Conservation (phyloP, 2,888 invertebrate genomes). For the Temnothorax ravouxi region DNA sequence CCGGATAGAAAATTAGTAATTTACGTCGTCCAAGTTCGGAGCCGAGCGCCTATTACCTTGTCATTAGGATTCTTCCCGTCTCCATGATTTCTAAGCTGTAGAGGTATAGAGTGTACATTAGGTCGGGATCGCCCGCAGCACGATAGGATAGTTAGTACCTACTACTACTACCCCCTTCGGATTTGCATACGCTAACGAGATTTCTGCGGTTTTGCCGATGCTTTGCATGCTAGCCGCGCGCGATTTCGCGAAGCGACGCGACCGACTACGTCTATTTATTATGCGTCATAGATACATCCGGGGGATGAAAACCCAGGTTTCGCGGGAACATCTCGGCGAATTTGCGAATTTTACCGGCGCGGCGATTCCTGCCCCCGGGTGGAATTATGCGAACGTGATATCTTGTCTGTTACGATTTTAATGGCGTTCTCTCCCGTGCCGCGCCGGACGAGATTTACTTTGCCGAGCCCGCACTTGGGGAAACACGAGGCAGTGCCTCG, state of each 20-base stretch:
- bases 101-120: constrained; percentile 79
- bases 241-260: constrained; percentile 66
- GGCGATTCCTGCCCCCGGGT: neutral
- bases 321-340: constrained; percentile 43
- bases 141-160: constrained; percentile 82
- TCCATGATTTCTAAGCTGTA: constrained; percentile 78
- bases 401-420: constrained; percentile 42
- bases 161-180: constrained; percentile 69
- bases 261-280: constrained; percentile 76
- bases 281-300: constrained; percentile 77
- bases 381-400: constrained; percentile 36
- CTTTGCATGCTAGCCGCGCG: constrained; percentile 78
- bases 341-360: constrained; percentile 50
- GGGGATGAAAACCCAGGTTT: constrained; percentile 60
- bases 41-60: constrained; percentile 66
- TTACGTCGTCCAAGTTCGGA: constrained; percentile 47
- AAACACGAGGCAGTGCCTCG: neutral
- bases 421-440: constrained; percentile 16
- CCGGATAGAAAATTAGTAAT: constrained; percentile 48
- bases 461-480: neutral
- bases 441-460: constrained; percentile 11
- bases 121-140: constrained; percentile 77
- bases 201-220: constrained; percentile 83
- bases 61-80: constrained; percentile 77
- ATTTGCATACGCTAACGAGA: constrained; percentile 86